A percentile compares a stretch with the other conserved stretches of the same genome.
Evolutionary conservation across 2,113 vertebrate species (phyloP).

Genomic region (Pampusana beccarii): DNA sequence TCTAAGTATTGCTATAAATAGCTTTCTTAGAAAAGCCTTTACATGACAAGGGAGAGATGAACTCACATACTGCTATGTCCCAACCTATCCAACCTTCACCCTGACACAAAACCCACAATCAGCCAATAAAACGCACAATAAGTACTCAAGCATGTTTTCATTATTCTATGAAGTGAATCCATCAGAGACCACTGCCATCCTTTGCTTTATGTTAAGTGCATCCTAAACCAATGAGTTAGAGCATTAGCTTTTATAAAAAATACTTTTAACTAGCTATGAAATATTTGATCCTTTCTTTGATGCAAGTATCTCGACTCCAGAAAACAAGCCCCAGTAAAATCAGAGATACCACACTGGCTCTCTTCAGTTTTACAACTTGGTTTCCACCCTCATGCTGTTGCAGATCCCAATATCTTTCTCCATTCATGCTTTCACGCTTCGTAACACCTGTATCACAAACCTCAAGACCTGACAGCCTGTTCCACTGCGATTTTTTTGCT

Average conservation of each 20-base stretch:
- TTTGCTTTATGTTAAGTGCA: background rate
- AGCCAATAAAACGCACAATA: background rate
- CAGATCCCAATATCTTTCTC: background rate
- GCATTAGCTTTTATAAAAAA: background rate
- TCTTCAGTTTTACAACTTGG: background rate
- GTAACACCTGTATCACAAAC: fast-evolving
- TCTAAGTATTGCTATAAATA: background rate
- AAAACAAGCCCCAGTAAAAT: background rate
- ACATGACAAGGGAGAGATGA: background rate
- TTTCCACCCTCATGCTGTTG: background rate
- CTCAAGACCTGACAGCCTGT: background rate
- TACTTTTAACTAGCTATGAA: background rate
- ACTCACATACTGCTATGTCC: background rate
- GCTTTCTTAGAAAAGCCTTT: background rate
- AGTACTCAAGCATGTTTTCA: background rate
- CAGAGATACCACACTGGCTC: background rate
- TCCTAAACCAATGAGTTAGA: background rate
- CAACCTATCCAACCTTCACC: background rate
- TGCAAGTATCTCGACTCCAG: background rate
- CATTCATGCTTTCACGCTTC: background rate
- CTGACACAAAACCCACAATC: background rate
- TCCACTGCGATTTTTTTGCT: background rate
- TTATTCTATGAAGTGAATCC: background rate
- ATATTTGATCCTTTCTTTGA: background rate
- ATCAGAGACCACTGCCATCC: background rate